Conservation (phyloP, 2,888 invertebrate genomes). For the Hirtodrosophila cameraria region DNA sequence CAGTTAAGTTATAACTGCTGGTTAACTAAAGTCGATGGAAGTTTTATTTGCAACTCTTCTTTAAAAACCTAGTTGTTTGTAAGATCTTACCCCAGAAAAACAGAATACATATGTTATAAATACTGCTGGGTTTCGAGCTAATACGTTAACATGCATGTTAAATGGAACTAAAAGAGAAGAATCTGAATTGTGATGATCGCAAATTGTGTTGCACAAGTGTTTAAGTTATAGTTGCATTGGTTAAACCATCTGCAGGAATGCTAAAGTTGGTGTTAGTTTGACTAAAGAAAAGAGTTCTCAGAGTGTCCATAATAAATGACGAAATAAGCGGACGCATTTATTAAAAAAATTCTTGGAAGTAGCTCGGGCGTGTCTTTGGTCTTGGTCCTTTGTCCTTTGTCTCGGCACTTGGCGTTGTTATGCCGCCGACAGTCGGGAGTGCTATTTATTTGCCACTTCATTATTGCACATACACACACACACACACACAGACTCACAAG, state of each 20-base stretch:
- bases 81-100: no score
- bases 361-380: slow-evolving; percentile 16
- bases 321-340: slow-evolving; percentile 62
- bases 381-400: slow-evolving; percentile 27
- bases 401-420: slow-evolving; percentile 13
- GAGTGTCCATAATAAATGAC: slow-evolving; percentile 55
- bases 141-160: no score
- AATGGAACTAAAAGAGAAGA: no score
- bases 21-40: no score
- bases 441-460: slow-evolving; percentile 77
- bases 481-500: slow-evolving; percentile 26
- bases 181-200: no score
- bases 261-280: not conserved
- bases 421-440: slow-evolving; percentile 38
- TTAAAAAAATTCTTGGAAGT: slow-evolving; percentile 32
- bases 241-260: not conserved
- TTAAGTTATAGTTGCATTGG: no score
- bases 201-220: no score
- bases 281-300: slow-evolving; percentile 13
- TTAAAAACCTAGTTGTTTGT: no score
- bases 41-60: no score
- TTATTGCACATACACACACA: slow-evolving; percentile 62
- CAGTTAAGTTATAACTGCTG: no score
- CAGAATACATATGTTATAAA: no score
- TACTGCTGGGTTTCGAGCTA: no score